phyloP scores from a whole-genome alignment of 2,113 vertebrate genomes.

The Phaetusa simplex region DNA sequence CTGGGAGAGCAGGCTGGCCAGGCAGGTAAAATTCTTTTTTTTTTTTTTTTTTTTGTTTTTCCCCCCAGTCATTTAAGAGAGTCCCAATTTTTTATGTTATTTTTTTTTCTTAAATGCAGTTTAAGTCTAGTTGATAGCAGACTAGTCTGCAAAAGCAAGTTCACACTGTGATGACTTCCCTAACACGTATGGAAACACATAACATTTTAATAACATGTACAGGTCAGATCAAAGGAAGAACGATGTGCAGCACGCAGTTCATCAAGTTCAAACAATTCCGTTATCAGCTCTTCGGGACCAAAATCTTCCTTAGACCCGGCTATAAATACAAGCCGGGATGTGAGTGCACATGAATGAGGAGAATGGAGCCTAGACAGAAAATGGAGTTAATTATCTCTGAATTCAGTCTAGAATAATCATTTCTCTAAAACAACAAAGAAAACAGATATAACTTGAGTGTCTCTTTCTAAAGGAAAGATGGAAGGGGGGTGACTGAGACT shows the following conservation, averaged over 20 bases:
- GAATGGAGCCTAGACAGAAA: background rate
- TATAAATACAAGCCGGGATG: background rate
- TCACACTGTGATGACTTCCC: background rate
- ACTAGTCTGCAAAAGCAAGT: background rate
- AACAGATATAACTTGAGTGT: background rate
- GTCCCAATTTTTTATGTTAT: background rate
- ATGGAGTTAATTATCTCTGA: background rate
- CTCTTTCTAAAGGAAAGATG: background rate
- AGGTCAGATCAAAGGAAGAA: background rate
- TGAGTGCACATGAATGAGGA: background rate
- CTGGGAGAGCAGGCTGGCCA: background rate
- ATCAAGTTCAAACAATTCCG: background rate
- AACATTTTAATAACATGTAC: background rate
- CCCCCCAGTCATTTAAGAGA: background rate
- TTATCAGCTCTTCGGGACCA: background rate
- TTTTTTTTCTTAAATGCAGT: background rate
- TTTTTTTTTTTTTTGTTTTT: background rate
- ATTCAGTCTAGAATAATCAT: background rate
- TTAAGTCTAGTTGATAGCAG: background rate
- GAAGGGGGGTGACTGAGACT: conserved; percentile 6
- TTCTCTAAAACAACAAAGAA: conserved; percentile 28
- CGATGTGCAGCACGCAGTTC: background rate
- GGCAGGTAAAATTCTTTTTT: background rate
- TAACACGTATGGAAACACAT: background rate
- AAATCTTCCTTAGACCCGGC: background rate